Conservation (phyloP, 2,797 vertebrate species). For the Chromis chromis region DNA sequence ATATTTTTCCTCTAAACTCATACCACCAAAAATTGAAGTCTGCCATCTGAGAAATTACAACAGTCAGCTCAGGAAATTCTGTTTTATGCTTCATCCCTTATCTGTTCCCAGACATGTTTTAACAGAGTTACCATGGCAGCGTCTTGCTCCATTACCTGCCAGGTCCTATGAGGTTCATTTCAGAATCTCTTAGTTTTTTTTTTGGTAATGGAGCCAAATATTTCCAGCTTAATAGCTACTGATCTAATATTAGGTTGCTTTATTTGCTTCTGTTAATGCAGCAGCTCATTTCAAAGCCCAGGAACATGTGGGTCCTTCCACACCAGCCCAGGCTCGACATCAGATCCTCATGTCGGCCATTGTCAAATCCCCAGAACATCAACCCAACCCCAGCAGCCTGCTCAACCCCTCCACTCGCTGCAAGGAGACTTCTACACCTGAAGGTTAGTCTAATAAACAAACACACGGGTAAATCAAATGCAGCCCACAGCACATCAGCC, state of each 20-base stretch:
- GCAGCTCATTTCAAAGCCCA: slow-evolving; percentile 96
- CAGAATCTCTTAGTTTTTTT: slow-evolving; percentile 12
- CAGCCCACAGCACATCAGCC: not conserved
- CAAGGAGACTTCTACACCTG: slow-evolving; percentile 94
- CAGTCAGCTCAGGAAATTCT: slow-evolving; percentile 12
- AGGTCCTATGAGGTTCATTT: slow-evolving; percentile 23
- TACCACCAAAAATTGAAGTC: not conserved
- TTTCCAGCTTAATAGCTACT: slow-evolving; percentile 5
- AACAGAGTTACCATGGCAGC: slow-evolving; percentile 41
- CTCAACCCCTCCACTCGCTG: slow-evolving; percentile 93
- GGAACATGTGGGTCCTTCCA: slow-evolving; percentile 91
- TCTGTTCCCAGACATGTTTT: slow-evolving; percentile 28
- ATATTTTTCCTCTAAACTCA: not conserved
- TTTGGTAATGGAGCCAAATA: slow-evolving; percentile 10
- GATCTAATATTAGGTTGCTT: slow-evolving; percentile 21
- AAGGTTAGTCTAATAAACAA: slow-evolving; percentile 85
- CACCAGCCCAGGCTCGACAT: slow-evolving; percentile 94
- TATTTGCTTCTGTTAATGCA: slow-evolving; percentile 66
- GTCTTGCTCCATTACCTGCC: slow-evolving; percentile 33
- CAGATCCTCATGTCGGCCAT: slow-evolving; percentile 99
- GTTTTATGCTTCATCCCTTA: slow-evolving; percentile 6
- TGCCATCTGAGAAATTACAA: slow-evolving; percentile 11
- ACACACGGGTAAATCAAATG: not conserved
- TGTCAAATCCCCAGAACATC: slow-evolving; percentile 96
- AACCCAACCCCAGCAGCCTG: slow-evolving; percentile 94